These are phyloP conservation scores for Sebastes fasciatus DNA, from an alignment of 2,113 vertebrate species.

Conservation along the genomic window DNA sequence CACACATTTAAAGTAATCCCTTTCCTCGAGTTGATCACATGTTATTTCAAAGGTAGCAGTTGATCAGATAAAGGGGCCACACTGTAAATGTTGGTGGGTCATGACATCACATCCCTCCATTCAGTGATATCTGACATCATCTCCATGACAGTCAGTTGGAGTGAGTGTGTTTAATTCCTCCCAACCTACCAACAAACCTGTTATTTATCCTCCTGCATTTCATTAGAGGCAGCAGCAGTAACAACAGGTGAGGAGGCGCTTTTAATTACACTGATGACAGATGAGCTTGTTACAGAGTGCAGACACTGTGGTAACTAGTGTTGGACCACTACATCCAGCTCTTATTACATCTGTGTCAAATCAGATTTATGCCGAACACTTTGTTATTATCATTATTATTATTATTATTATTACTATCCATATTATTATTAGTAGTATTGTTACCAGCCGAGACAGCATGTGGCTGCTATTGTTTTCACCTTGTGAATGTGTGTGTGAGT, in stretches of 20 bases:
- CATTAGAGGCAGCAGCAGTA: conserved; percentile 57
- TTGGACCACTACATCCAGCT: background rate
- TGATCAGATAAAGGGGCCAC: conserved; percentile 1
- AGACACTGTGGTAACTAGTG: conserved; percentile 14
- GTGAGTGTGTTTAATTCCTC: conserved; percentile 51
- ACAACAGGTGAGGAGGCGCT: conserved; percentile 67
- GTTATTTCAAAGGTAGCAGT: background rate
- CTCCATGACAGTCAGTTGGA: conserved; percentile 13
- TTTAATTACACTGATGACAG: conserved; percentile 79
- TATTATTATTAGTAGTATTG: no score
- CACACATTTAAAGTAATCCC: background rate
- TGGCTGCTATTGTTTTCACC: no score
- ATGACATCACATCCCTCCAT: conserved; percentile 4
- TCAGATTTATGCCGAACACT: background rate
- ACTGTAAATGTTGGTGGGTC: background rate
- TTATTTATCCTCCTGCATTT: conserved; percentile 73
- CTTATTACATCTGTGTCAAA: background rate
- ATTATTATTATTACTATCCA: no score
- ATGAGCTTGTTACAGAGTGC: conserved; percentile 66
- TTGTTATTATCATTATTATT: background rate
- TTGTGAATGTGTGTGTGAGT: no score
- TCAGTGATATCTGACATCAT: conserved; percentile 23
- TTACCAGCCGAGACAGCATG: no score
- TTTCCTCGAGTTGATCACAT: background rate
- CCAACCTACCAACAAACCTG: conserved; percentile 31